Base-by-base conservation (phyloP, 2,113 vertebrate genomes). In the Chascanopsetta lugubris region DNA sequence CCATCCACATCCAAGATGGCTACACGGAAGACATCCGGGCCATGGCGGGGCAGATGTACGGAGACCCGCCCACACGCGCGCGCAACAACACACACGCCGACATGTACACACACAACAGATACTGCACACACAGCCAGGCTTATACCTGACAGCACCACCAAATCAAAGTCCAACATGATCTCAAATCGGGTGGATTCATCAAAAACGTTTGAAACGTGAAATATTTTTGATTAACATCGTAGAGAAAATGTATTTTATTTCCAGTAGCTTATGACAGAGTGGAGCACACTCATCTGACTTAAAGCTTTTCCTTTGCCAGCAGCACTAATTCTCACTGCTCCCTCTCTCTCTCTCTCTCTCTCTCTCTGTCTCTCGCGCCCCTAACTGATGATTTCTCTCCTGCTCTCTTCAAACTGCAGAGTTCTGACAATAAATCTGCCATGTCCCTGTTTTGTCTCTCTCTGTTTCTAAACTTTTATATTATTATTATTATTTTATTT, bases 11-110 rank as follows among this genome's bases (percentile, higher is more conserved):
- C 0, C 77, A n/a, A 0, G 36, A 55, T n/a, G 0, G 30, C 1
- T 91, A 91, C 79, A 0, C 82, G 0, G 79, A 86, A 5, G 65
- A 86, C 76, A 89, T 91, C 54, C n/a, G 89, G 30, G 85, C 85
- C 0, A 87, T 79, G 84, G 87, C 89, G 0, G 87, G 82, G 12
- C 84, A 85, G 67, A 91, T 91, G 89, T 91, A 90, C 40, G 82
- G 80, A 6, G 72, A 80, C 17, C 65, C 86, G 0, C 76, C 48
- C 13, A 2, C 53, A 29, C 77, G 72, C 24, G 17, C 63, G 0
- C 64, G 71, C 2, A 78, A 80, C 25, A 50, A 62, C 36, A 8
- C 73, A 1, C 65, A 81, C 51, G n/a, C n/a, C n/a, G n/a, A n/a
- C n/a, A n/a, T n/a, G n/a, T 54, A 62, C 36, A 8, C 73, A 1